Evolutionary conservation across 1,140 invertebrate genomes (phyloP), one percentile per base, ranked within the genome.

Genomic region (Mylabris phalerata): DNA sequence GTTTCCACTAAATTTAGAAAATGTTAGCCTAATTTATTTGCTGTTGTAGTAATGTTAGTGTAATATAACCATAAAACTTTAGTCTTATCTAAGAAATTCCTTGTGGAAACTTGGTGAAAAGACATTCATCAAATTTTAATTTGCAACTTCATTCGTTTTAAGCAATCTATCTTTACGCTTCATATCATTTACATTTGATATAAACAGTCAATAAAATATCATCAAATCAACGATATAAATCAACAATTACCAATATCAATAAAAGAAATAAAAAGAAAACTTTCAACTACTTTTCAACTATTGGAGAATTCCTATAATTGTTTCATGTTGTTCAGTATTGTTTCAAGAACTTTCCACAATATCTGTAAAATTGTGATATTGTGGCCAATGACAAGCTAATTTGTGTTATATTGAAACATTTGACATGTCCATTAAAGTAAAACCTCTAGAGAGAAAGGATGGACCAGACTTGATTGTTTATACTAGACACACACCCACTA

Each of bases 121-220:
- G 52, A 55, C 52, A 55, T 55, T 55, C 52, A 55, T 55, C 52
- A 55, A 55, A 44, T 55, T 55, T 55, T 55, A 55, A 55, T 55
- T 44, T 44, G 52, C 52, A 47, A 55, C 52, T 46, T 47, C 43
- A 55, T 44, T 55, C 52, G 52, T 55, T 42, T 42, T 55, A 27
- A 55, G 42, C 24, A 44, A 48, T 55, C 52, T 55, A 55, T 55
- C 45, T 55, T 55, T 48, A 55, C 52, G 52, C 52, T 25, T 48
- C 44, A 48, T 38, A 26, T 48, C 13, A 55, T 55, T 44, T 44
- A 46, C 52, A 55, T 55, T 44, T 55, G 24, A 47, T 55, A 46
- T 44, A 55, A 55, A 47, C 52, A 47, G 47, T 44, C 52, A 27
- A 55, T 13, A 48, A 44, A 46, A 47, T 47, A 55, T 55, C 52